phyloP scores from a whole-genome alignment of 2,113 vertebrate genomes.

The Lepisosteus osseus region DNA sequence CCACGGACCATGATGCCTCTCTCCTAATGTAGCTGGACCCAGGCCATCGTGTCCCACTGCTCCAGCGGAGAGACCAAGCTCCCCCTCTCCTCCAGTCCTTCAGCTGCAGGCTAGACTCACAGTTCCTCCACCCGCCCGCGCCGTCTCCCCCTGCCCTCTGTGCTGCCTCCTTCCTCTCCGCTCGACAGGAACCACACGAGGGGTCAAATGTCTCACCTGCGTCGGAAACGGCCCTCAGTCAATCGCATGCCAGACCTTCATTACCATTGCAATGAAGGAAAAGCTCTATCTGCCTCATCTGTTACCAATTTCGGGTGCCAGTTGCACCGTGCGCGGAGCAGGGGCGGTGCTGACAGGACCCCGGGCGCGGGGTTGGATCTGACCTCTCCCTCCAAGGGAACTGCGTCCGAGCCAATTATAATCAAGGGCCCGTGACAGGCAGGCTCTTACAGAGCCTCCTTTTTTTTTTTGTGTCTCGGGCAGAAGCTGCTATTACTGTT shows the following conservation, averaged over 20 bases:
- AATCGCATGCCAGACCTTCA: conserved; percentile 66
- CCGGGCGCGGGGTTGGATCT: not conserved
- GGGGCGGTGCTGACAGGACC: conserved; percentile 8
- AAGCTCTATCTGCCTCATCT: conserved; percentile 53
- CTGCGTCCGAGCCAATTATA: conserved; percentile 64
- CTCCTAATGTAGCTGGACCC: too few relatives aligned
- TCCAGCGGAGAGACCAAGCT: not conserved
- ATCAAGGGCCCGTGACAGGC: conserved; percentile 48
- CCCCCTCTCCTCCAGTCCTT: conserved; percentile 10
- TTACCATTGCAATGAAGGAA: conserved; percentile 46
- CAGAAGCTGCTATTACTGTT: conserved; percentile 42
- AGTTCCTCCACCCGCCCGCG: not conserved
- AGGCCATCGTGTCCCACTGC: too few relatives aligned
- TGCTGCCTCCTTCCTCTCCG: conserved; percentile 31
- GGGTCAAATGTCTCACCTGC: conserved; percentile 76
- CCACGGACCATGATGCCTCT: too few relatives aligned
- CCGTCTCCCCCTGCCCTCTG: not conserved
- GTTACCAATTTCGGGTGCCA: conserved; percentile 72
- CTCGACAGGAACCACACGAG: conserved; percentile 69
- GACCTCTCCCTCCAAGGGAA: conserved; percentile 55
- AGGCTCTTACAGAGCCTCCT: not conserved
- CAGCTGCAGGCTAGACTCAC: not conserved
- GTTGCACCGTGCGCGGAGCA: conserved; percentile 29
- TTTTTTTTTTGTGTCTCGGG: conserved; percentile 16
- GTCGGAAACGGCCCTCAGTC: conserved; percentile 66